Conservation (phyloP, 2,113 vertebrate species). For the Xiphophorus maculatus region DNA sequence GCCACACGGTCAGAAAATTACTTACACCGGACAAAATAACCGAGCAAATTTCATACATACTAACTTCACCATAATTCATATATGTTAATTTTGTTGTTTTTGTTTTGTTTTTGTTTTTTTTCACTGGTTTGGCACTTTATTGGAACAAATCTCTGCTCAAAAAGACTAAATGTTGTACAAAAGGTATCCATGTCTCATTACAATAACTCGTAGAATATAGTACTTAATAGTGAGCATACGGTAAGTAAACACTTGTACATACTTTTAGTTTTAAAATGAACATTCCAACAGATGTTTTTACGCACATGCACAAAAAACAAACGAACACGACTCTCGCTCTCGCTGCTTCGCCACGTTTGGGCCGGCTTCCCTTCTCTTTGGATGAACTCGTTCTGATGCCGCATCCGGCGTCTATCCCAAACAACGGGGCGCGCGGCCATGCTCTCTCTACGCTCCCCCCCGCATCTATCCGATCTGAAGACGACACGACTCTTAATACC, state of each 20-base stretch:
- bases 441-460: slow-evolving; percentile 1
- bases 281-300: slow-evolving; percentile 95
- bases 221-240: slow-evolving; percentile 87
- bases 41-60: slow-evolving; percentile 82
- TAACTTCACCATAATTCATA: slow-evolving; percentile 79
- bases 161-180: slow-evolving; percentile 90
- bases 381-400: slow-evolving; percentile 55
- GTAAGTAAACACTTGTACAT: slow-evolving; percentile 92
- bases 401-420: slow-evolving; percentile 33
- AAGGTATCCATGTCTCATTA: slow-evolving; percentile 84
- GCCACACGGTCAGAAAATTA: slow-evolving; percentile 77
- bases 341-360: slow-evolving; percentile 43
- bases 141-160: slow-evolving; percentile 90
- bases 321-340: slow-evolving; percentile 75
- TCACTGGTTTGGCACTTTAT: slow-evolving; percentile 97
- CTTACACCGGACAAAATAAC: slow-evolving; percentile 80
- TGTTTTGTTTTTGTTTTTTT: slow-evolving; percentile 30
- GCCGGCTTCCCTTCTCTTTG: slow-evolving; percentile 56
- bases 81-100: slow-evolving; percentile 69
- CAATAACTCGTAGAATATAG: slow-evolving; percentile 87
- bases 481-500: slow-evolving; percentile 67
- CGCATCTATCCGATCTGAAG: slow-evolving; percentile 41
- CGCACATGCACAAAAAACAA: slow-evolving; percentile 90
- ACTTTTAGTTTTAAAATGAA: slow-evolving; percentile 86
- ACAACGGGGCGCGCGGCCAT: slow-evolving; percentile 42